These are phyloP conservation scores for Lepilemur ruficaudatus DNA, from an alignment of 2,797 vertebrate genomes.

Conservation along the genomic window DNA sequence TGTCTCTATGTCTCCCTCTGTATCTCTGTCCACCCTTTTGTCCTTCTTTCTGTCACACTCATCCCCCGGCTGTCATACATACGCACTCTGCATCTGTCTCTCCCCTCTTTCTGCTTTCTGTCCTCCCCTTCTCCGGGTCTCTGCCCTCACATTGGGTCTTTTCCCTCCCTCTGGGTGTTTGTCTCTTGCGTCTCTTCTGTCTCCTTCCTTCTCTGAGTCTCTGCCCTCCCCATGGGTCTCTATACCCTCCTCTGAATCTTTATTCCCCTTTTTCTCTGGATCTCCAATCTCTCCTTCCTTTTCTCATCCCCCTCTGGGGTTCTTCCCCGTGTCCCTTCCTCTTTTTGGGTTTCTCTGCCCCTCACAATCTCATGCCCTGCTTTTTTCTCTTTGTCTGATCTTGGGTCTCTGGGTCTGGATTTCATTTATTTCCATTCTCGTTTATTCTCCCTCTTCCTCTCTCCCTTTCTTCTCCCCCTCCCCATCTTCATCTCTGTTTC, in stretches of 20 bases:
- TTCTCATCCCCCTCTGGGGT: fast-evolving
- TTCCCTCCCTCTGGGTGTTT: not conserved
- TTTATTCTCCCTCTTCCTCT: not conserved
- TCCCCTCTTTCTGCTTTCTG: not conserved
- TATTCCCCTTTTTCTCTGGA: not conserved
- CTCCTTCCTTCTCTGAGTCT: not conserved
- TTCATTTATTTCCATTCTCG: not conserved
- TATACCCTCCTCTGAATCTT: not conserved
- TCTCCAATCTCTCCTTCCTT: not conserved
- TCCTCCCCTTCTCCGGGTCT: not conserved
- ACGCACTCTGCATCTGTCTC: not conserved
- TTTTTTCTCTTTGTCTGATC: not conserved
- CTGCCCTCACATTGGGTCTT: not conserved
- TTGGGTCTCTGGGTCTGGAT: not conserved
- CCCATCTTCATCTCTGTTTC: not conserved
- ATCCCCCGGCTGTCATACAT: fast-evolving
- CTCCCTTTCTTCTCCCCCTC: fast-evolving
- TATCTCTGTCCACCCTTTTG: not conserved
- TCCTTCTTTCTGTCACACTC: not conserved
- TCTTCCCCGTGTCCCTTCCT: not conserved
- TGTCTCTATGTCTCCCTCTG: not conserved
- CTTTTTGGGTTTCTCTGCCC: not conserved
- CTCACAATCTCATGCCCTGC: not conserved
- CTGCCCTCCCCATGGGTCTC: not conserved
- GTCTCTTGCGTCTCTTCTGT: not conserved